A percentile compares a stretch with the other conserved stretches of the same genome.
These are phyloP conservation scores for Thereva nobilitata DNA, from an alignment of 2,888 invertebrate genomes.

Conservation along the genomic window DNA sequence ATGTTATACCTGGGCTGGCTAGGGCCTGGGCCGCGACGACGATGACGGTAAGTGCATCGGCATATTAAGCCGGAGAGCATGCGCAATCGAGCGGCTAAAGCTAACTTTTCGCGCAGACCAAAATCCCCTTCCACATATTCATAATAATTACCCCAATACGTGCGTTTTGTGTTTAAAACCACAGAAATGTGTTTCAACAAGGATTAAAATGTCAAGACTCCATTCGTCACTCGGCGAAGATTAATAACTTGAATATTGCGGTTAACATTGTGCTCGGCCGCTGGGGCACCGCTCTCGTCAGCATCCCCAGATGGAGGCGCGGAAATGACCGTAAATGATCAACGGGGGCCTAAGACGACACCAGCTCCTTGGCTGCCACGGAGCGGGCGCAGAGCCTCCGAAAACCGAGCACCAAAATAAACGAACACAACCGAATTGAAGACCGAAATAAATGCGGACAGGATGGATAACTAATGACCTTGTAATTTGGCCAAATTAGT, in stretches of 20 bases:
- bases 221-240: constrained; percentile 46
- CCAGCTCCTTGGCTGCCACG: neutral
- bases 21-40: neutral
- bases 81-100: neutral
- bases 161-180: constrained; percentile 44
- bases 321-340: constrained; percentile 31
- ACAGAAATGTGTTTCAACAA: constrained; percentile 46
- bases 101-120: neutral
- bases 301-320: constrained; percentile 35
- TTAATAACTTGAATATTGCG: constrained; percentile 43
- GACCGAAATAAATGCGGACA: constrained; percentile 38
- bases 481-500: constrained; percentile 44
- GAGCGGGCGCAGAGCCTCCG: constrained; percentile 1
- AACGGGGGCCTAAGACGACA: constrained; percentile 37
- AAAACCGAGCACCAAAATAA: constrained; percentile 24
- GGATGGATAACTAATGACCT: constrained; percentile 43
- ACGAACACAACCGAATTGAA: constrained; percentile 26
- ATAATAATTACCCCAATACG: constrained; percentile 45
- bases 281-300: constrained; percentile 23
- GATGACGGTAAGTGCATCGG: neutral
- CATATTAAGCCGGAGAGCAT: neutral
- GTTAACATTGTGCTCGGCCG: constrained; percentile 37
- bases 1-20: neutral
- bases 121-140: constrained; percentile 23
- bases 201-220: constrained; percentile 48